phyloP scores from a whole-genome alignment of 37 sponge, comb jelly and placozoan species.

The Spongia lamella region DNA sequence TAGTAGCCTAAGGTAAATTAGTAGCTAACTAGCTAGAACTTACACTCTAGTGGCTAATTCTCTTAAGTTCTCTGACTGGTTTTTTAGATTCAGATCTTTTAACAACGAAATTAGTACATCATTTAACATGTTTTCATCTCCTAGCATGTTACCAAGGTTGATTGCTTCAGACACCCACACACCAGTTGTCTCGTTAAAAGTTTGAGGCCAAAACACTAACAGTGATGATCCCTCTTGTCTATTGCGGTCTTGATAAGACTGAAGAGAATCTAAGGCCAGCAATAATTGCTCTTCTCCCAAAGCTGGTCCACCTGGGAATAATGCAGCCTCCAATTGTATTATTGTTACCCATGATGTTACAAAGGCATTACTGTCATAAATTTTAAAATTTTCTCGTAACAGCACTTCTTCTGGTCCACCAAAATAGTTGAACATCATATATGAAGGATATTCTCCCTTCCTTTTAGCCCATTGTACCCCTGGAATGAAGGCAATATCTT shows the following conservation, averaged over 20 bases:
- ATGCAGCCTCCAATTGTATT: conserved; percentile 36
- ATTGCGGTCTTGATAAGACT: conserved; percentile 49
- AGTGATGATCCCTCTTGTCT: conserved; percentile 3
- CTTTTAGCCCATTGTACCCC: no score
- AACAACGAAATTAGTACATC: no score
- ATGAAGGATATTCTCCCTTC: conserved; percentile 43
- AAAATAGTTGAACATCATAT: conserved; percentile 30
- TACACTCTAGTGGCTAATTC: no score
- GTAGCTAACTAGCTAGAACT: no score
- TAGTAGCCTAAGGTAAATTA: no score
- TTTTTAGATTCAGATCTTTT: no score
- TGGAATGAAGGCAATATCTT: no score
- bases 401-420: conserved; percentile 1
- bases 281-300: conserved; percentile 25
- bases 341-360: conserved; percentile 49
- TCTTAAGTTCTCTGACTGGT: no score
- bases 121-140: no score
- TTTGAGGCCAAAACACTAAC: conserved; percentile 45
- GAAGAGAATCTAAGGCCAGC: conserved; percentile 32
- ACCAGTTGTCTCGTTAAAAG: conserved; percentile 20
- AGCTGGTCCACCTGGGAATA: conserved; percentile 6
- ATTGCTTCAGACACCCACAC: conserved; percentile 10
- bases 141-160: no score
- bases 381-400: conserved; percentile 10
- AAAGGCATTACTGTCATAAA: conserved; percentile 51